Evolutionary conservation across 2,113 vertebrate genomes (phyloP).

Genomic region (Halcyon senegalensis): DNA sequence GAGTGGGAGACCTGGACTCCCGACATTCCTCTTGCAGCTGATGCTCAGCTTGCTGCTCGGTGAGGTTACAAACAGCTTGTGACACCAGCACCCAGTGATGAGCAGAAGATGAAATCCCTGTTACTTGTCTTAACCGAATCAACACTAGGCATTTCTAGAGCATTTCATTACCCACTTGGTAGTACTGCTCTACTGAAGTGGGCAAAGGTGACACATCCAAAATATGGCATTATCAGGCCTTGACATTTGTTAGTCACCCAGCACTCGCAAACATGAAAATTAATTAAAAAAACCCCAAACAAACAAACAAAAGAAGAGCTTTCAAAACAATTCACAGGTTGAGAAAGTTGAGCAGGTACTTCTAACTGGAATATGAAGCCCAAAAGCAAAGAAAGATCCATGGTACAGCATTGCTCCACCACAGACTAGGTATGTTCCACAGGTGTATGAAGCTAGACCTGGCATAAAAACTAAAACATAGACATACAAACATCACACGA

Average conservation of each 20-base stretch:
- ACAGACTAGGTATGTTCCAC: background rate
- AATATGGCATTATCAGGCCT: background rate
- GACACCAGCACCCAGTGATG: rapidly evolving
- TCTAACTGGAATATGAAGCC: background rate
- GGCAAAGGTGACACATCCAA: background rate
- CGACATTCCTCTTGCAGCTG: background rate
- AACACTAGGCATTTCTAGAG: background rate
- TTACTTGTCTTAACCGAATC: background rate
- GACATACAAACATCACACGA: background rate
- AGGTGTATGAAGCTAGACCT: background rate
- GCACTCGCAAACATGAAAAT: background rate
- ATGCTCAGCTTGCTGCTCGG: background rate
- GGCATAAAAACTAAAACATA: background rate
- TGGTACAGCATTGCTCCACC: background rate
- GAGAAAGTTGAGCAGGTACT: background rate
- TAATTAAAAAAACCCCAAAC: background rate
- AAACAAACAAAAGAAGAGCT: too few relatives aligned
- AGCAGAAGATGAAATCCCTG: background rate
- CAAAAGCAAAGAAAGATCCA: background rate
- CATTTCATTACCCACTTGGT: background rate
- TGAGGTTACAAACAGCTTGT: background rate
- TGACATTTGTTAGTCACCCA: background rate
- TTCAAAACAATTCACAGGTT: background rate
- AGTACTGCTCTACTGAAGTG: background rate
- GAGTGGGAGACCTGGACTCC: rapidly evolving